Conservation (phyloP, 2,797 vertebrate species). For the Lophius americanus region DNA sequence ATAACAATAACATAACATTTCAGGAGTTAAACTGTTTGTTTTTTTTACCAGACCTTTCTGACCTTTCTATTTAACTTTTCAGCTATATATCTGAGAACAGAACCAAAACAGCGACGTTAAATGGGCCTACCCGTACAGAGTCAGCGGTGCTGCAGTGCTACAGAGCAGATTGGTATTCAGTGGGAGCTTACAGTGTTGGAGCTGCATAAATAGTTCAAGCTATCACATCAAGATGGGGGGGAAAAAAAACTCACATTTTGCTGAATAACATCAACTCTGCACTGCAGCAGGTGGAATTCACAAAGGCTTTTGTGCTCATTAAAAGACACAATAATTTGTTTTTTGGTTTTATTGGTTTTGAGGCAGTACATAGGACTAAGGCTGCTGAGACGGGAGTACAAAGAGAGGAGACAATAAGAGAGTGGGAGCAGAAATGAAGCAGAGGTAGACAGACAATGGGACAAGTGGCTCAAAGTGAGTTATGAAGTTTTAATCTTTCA, state of each 20-base stretch:
- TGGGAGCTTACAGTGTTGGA: constrained; percentile 48
- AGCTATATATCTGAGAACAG: constrained; percentile 59
- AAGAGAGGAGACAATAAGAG: constrained; percentile 21
- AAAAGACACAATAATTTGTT: constrained; percentile 28
- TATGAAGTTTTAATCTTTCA: constrained; percentile 33
- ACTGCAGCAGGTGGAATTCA: constrained; percentile 52
- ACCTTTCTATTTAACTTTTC: constrained; percentile 58
- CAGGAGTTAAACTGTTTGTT: no score
- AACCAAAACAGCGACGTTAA: constrained; percentile 54
- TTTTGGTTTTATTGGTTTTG: constrained; percentile 24
- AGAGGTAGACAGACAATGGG: constrained; percentile 29
- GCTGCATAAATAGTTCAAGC: constrained; percentile 57
- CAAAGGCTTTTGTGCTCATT: constrained; percentile 35
- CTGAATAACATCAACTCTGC: constrained; percentile 39
- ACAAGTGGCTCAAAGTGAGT: constrained; percentile 30
- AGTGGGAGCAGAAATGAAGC: constrained; percentile 15
- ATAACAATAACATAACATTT: no score
- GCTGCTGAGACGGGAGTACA: constrained; percentile 23
- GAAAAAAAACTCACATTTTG: constrained; percentile 52
- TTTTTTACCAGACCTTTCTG: constrained; percentile 52
- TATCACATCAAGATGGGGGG: constrained; percentile 55
- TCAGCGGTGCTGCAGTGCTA: constrained; percentile 37
- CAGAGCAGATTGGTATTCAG: constrained; percentile 62
- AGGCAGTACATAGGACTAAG: constrained; percentile 10
- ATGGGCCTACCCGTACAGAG: constrained; percentile 30